Conservation (phyloP, 2,113 vertebrate genomes). For the Mellivora capensis region DNA sequence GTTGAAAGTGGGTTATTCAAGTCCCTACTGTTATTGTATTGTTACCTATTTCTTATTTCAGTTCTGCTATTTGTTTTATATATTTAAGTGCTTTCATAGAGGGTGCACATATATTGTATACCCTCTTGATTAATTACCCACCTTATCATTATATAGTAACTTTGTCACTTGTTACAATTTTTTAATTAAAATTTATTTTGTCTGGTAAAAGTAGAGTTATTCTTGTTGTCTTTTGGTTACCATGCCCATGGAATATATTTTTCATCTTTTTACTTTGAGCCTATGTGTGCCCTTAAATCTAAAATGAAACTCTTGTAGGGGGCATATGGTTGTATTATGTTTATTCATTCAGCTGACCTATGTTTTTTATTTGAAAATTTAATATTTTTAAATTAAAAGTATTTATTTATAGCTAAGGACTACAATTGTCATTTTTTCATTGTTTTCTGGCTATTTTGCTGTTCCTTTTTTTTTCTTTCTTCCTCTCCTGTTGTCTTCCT, state of each 20-base stretch:
- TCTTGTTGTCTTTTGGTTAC: neutral
- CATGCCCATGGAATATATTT: neutral
- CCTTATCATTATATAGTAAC: neutral
- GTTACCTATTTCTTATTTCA: neutral
- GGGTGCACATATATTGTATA: neutral
- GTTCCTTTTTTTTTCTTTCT: neutral
- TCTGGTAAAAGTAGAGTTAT: neutral
- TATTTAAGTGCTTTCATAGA: neutral
- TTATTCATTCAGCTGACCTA: neutral
- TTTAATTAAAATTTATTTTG: neutral
- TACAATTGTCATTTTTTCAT: neutral
- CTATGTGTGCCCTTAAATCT: neutral
- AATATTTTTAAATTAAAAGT: neutral
- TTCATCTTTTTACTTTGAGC: neutral
- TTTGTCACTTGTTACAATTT: neutral
- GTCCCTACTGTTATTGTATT: neutral
- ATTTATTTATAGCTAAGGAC: neutral
- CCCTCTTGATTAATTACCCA: neutral
- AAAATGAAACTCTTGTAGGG: neutral
- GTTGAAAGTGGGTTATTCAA: neutral
- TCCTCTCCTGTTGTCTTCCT: neutral
- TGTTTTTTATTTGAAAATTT: neutral
- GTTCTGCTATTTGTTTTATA: neutral
- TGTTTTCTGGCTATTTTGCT: neutral
- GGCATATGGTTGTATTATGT: neutral